Base-by-base conservation (phyloP, 2,797 vertebrate species). In the Psittacula echo region DNA sequence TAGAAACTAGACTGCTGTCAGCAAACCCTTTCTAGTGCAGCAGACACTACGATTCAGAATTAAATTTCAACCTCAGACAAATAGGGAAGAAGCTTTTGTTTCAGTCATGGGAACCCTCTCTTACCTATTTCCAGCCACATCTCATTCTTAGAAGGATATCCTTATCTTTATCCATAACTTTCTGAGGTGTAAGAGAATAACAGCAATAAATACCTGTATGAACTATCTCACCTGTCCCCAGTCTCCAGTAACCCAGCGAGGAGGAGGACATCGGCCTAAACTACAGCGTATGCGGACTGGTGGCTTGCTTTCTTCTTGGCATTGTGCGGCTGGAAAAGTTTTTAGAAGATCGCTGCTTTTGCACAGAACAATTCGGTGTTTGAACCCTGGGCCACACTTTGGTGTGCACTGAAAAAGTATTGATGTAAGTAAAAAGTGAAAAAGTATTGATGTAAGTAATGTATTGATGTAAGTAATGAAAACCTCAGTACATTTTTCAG, bases 341-440 rank as follows among this genome's bases (percentile, higher is more conserved):
- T 99, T 99, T 71, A 98, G 97, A 96, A 99, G 98, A 98, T 99
- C 99, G 19, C 98, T 99, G 97, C 99, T 99, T 97, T 99, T 99
- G 95, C 99, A 99, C 93, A 99, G 97, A 91, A 99, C 99, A 87
- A 99, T 99, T 87, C 99, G 99, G 96, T 99, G 99, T 97, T 99
- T 99, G 95, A 99, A 99, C 93, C 99, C 99, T 20, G 99, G 98
- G 44, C 99, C 99, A 93, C 99, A 99, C 94, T 99, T 99, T 4
- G 99, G 99, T 6, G 99, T 99, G 97, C 99, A 99, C 99, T 99
- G 90, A 78, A 93, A 95, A 95, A 90, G 90, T 45, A 89, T 54
- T 84, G n/a, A 90, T 22, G 65, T 4, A 70, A 92, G 72, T 41
- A 94, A 76, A 34, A 34, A 34, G 34, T 34, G 34, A 34, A 34